Evolutionary conservation across 2,113 vertebrate species (phyloP), one percentile per base, ranked within the genome.

Genomic region (Oostethus manadensis): DNA sequence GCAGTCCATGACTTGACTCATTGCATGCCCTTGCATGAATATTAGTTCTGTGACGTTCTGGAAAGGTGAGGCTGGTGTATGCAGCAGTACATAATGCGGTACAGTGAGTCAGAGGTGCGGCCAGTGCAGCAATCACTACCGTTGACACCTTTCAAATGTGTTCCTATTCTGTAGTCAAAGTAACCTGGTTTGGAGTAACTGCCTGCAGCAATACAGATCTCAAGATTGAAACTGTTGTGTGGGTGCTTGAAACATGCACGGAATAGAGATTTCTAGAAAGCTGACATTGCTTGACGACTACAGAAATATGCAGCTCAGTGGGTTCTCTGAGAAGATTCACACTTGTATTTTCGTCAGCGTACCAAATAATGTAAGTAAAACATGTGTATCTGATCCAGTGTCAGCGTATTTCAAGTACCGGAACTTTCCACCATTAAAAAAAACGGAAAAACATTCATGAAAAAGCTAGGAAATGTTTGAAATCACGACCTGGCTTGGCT

Each of bases 151-250:
- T 75, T 72, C 51, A 65, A 64, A 68, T 66, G 56, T 72, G 68
- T 53, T 68, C 78, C 68, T 75, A 51, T 63, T 81, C 67, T 81
- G 57, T 21, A 60, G 75, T 68, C 68, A 80, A 77, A 56, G 73
- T 70, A 79, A 84, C 82, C 78, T 77, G 58, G 56, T 69, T 72
- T 60, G 80, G 86, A 88, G 57, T 84, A 82, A 86, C 20, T 62
- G 70, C 73, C 66, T 78, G 68, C 67, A 8, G 78, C 69, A 71
- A 57, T 66, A 80, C 74, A 63, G 78, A 84, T 76, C 10, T 13
- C 64, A 55, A 48, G 46, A 46, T 46, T 18, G 18, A 2, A 46
- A n/a, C 45, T 10, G 17, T 9, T 45, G 23, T 26, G 23, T 45
- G 17, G 14, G 14, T 49, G 20, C 47, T 14, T 22, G 20, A 38